Base-by-base conservation (phyloP, 2,888 invertebrate genomes). In the Clivina fossor region DNA sequence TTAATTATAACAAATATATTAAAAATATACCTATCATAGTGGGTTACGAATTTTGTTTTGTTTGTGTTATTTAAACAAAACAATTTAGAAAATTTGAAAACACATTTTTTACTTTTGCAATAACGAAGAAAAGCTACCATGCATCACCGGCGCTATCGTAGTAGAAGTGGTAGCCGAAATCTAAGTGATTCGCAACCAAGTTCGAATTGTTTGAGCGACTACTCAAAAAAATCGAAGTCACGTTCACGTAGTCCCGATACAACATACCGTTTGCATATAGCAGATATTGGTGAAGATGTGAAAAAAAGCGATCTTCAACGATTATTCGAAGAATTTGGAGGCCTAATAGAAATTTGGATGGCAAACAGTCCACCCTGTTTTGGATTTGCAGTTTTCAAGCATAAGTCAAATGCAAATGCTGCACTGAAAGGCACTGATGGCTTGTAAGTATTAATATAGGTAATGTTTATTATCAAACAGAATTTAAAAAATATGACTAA, bases 291-390 rank as follows among this genome's bases (percentile, higher is more conserved):
- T n/a, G 74, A 77, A 55, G 76, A 77, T 58, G 73, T 76, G 3
- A 70, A 77, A 37, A 78, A 78, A 63, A 67, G 74, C 28, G 80
- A 80, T 62, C 67, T 81, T 59, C 78, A 78, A 62, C 75, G 75
- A 62, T 68, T 75, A 1, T 81, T 80, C 68, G 72, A 77, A 22
- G 78, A 77, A 58, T 80, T 74, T 67, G 81, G 81, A 1, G 71
- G 70, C 13, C 62, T 80, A 15, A 72, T 74, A 59, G 81, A 81
- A 64, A 74, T 80, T 3, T 81, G 80, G 80, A 74, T 81, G 68
- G 80, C 80, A 0, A 75, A 77, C 59, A 80, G 78, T 61, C 78
- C 80, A 7, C 81, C 80, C 1, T 80, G 80, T 63, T 81, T 81
- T 72, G 80, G 80, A n/a, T 81, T 81, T 71, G 76, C 80, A 44